phyloP scores from a whole-genome alignment of 2,888 invertebrate genomes.

The Noctua fimbriata region DNA sequence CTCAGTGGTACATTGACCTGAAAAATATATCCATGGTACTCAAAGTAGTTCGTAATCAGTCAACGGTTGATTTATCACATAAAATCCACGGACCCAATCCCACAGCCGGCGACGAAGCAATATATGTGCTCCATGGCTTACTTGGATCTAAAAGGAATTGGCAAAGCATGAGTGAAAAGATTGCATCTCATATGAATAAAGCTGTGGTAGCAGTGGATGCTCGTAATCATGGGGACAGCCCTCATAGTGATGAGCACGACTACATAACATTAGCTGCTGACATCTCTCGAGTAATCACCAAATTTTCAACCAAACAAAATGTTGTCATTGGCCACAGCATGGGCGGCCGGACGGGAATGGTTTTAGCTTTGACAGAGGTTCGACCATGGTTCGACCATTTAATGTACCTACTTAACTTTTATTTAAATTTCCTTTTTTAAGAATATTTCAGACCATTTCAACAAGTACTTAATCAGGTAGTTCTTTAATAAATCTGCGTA shows the following conservation, averaged over 20 bases:
- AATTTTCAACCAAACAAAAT: slow-evolving; percentile 76
- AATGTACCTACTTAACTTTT: neutral
- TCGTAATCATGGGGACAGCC: slow-evolving; percentile 98
- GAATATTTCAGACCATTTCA: neutral
- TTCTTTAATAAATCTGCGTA: neutral
- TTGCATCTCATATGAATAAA: slow-evolving; percentile 90
- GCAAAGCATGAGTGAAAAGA: slow-evolving; percentile 93
- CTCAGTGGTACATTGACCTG: neutral
- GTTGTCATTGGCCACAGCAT: slow-evolving; percentile 96
- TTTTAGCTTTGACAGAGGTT: slow-evolving; percentile 91
- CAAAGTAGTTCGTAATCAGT: slow-evolving; percentile 12
- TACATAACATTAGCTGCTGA: slow-evolving; percentile 59
- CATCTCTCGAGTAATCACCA: slow-evolving; percentile 41
- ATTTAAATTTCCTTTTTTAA: neutral
- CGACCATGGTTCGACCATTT: slow-evolving; percentile 63
- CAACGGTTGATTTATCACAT: slow-evolving; percentile 54
- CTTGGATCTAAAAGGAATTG: slow-evolving; percentile 97
- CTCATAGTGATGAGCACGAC: slow-evolving; percentile 89
- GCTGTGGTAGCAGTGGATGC: slow-evolving; percentile 95
- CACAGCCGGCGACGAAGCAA: slow-evolving; percentile 39
- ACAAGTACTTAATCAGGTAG: neutral
- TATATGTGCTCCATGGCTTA: slow-evolving; percentile 95
- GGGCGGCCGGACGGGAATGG: slow-evolving; percentile 97
- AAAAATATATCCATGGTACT: slow-evolving; percentile 24
- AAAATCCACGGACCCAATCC: slow-evolving; percentile 55